Conservation (phyloP, 2,888 invertebrate species). For the Pherbina coryleti region DNA sequence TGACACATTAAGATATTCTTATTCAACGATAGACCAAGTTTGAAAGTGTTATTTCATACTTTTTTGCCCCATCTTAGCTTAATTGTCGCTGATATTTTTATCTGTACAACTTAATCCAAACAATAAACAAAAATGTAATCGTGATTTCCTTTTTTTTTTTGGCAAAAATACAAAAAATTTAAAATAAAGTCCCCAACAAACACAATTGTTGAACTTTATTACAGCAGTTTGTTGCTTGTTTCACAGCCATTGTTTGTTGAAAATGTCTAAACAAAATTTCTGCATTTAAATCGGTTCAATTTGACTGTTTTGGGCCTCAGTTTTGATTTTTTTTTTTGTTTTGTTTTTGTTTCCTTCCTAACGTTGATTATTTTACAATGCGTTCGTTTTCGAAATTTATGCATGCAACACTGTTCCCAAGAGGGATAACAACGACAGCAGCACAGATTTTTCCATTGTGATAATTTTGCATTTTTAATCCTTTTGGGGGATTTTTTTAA, state of each 20-base stretch:
- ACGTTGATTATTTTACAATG: constrained; percentile 22
- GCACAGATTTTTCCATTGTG: constrained; percentile 59
- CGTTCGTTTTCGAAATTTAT: constrained; percentile 44
- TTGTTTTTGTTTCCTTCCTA: not conserved
- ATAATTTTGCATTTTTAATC: constrained; percentile 58
- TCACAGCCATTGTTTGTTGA: constrained; percentile 1
- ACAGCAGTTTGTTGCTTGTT: not conserved
- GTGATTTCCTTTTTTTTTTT: not conserved
- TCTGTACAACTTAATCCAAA: not conserved
- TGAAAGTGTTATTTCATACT: too few species aligned
- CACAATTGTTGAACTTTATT: not conserved
- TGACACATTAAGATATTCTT: too few species aligned
- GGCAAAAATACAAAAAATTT: not conserved
- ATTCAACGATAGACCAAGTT: too few species aligned
- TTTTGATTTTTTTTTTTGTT: not conserved
- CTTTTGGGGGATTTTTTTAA: constrained; percentile 49
- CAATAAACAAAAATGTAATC: constrained; percentile 18
- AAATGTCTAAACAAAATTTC: not conserved
- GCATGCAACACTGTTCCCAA: constrained; percentile 25
- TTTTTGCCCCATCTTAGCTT: too few species aligned
- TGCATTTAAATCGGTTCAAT: not conserved
- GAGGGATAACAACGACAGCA: constrained; percentile 38
- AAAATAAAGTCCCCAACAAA: not conserved
- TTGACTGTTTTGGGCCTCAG: not conserved
- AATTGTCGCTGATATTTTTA: too few species aligned